These are phyloP conservation scores for Prinia subflava DNA, from an alignment of 2,113 vertebrate genomes.

Conservation along the genomic window DNA sequence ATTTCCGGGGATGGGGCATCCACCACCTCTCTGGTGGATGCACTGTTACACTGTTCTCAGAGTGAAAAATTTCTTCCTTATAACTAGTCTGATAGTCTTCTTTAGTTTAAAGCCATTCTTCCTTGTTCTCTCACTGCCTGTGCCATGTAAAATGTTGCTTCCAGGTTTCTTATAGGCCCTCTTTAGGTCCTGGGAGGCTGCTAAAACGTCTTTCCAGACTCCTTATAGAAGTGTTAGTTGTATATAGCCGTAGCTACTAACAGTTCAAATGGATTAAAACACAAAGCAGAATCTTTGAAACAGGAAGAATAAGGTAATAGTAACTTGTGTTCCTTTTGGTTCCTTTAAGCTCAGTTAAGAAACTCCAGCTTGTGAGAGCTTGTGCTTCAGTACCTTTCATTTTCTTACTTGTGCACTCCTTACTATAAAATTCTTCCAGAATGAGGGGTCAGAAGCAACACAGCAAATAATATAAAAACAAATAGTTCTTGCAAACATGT, in stretches of 20 bases:
- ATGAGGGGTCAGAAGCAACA: neutral
- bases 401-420: neutral
- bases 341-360: neutral
- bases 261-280: neutral
- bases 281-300: neutral
- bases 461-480: neutral
- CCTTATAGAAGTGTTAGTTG: neutral
- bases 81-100: neutral
- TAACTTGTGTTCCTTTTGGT: neutral
- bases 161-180: neutral
- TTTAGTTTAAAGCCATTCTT: neutral
- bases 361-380: neutral
- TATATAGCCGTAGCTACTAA: neutral
- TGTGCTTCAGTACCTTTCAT: neutral
- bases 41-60: neutral
- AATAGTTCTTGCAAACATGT: neutral
- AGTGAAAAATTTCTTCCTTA: neutral
- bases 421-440: neutral
- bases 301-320: neutral
- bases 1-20: neutral
- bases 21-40: neutral
- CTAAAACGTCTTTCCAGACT: fast-evolving
- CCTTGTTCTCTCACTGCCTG: fast-evolving
- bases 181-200: neutral
- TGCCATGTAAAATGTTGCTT: neutral